Percentiles rank a stretch among this genome's conserved stretches.
phyloP scores from a whole-genome alignment of 2,888 invertebrate species.

The Cheilosia variabilis region DNA sequence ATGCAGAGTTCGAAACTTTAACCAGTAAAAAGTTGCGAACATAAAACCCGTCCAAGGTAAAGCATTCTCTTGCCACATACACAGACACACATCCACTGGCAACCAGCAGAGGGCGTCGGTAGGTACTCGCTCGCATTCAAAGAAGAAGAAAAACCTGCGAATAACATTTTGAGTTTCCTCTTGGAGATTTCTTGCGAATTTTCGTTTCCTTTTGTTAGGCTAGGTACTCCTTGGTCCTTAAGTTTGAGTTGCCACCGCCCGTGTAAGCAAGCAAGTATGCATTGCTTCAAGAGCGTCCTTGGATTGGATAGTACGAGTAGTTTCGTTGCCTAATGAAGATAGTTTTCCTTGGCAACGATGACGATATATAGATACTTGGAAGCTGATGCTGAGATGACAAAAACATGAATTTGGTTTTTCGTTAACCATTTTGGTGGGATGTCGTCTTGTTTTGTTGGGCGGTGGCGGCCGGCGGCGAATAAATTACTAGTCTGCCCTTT shows the following conservation, averaged over 20 bases:
- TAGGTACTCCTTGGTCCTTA: slow-evolving; percentile 7
- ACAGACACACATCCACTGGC: background rate
- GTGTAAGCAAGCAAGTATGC: slow-evolving; percentile 10
- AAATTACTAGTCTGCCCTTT: slow-evolving; percentile 53
- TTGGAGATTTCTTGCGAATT: slow-evolving; percentile 50
- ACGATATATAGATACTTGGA: background rate
- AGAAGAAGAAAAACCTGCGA: slow-evolving; percentile 15
- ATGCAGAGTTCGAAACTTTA: slow-evolving; percentile 1
- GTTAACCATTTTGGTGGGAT: slow-evolving; percentile 26
- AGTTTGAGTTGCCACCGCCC: background rate
- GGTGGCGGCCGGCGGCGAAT: background rate
- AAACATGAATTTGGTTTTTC: slow-evolving; percentile 24
- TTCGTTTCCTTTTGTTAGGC: slow-evolving; percentile 42
- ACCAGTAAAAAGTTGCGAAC: slow-evolving; percentile 6
- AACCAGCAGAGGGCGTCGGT: background rate
- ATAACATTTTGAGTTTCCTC: slow-evolving; percentile 46
- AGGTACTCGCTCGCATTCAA: background rate
- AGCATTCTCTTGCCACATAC: background rate
- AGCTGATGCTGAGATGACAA: background rate
- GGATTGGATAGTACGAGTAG: slow-evolving; percentile 32
- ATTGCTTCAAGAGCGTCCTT: slow-evolving; percentile 26
- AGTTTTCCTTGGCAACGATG: slow-evolving; percentile 57
- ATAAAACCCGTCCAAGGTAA: slow-evolving; percentile 14
- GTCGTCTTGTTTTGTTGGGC: slow-evolving; percentile 18
- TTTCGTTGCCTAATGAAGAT: slow-evolving; percentile 62